phyloP scores from a whole-genome alignment of 2,113 vertebrate species.

The Xenus cinereus region DNA sequence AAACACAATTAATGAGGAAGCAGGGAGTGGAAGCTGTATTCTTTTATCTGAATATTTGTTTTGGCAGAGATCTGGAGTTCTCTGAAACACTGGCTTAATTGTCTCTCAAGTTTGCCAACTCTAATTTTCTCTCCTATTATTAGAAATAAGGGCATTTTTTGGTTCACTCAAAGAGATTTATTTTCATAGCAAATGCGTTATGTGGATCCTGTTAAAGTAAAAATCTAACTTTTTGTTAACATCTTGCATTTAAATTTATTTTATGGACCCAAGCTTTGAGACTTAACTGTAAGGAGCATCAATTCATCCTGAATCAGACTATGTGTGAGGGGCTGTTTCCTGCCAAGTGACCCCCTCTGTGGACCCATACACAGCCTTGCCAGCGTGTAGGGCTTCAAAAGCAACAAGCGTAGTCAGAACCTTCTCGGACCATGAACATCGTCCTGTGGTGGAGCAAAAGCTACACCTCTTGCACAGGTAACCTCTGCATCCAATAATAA shows the following conservation, averaged over 20 bases:
- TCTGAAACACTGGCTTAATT: slow-evolving; percentile 60
- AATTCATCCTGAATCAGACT: not conserved
- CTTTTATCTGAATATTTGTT: slow-evolving; percentile 67
- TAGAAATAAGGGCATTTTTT: slow-evolving; percentile 55
- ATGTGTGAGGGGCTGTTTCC: not conserved
- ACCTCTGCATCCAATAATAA: not conserved
- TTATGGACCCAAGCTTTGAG: not conserved
- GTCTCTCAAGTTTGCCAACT: slow-evolving; percentile 47
- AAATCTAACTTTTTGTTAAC: not conserved
- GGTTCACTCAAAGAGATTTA: not conserved
- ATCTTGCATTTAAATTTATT: not conserved
- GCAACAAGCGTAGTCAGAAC: not conserved
- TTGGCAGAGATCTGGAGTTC: slow-evolving; percentile 55
- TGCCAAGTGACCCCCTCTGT: not conserved
- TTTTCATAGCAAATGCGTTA: slow-evolving; percentile 40
- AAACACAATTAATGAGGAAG: slow-evolving; percentile 54
- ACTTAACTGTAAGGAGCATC: not conserved
- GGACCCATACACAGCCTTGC: not conserved
- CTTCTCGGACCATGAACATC: not conserved
- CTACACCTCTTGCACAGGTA: not conserved
- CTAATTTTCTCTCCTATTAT: slow-evolving; percentile 63
- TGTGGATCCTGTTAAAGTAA: slow-evolving; percentile 19
- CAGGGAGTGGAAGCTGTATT: slow-evolving; percentile 48
- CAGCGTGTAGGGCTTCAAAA: not conserved
- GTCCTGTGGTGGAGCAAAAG: not conserved